Base-by-base conservation (phyloP, 2,113 vertebrate species). In the Esox niger region DNA sequence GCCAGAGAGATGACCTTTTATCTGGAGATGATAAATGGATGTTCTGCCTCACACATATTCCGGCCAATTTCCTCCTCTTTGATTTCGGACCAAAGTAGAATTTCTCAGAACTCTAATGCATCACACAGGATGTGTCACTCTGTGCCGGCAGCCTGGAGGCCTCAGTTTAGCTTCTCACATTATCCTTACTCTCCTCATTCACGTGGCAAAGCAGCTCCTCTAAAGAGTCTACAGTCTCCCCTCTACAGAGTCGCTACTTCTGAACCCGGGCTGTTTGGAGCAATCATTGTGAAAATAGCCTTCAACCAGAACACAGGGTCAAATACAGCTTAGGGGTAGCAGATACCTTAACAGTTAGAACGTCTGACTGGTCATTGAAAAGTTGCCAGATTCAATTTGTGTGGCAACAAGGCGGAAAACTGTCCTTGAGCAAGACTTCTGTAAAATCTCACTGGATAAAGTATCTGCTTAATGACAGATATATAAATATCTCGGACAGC, bases 11-110 rank as follows among this genome's bases (percentile, higher is more conserved):
- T 78, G 74, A 82, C 35, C 69, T 88, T 88, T 88, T 79, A 79
- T 88, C 79, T 79, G 63, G 4, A 33, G 58, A 68, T 85, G 82
- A 86, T 85, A 73, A 84, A 87, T 87, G 79, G 66, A 70, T 69
- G 67, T 55, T 77, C 61, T 76, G 82, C 72, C 80, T 85, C 78
- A 67, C 68, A 74, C 79, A 88, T 83, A 82, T 86, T 83, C 75
- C 70, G 77, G 79, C 80, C 81, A 88, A 75, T 85, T 86, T 87
- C 79, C 73, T 84, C 79, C 77, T 78, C 80, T 81, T 83, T 85
- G 76, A 86, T 87, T 82, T 72, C 74, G 69, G 69, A 76, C 56
- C 79, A 21, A 70, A 75, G 72, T 69, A 66, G 70, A 80, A 63
- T 71, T 73, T 58, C 80, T 75, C 49, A 27, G 75, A 76, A 80